Conservation (phyloP, 2,113 vertebrate species). For the Strix aluco region DNA sequence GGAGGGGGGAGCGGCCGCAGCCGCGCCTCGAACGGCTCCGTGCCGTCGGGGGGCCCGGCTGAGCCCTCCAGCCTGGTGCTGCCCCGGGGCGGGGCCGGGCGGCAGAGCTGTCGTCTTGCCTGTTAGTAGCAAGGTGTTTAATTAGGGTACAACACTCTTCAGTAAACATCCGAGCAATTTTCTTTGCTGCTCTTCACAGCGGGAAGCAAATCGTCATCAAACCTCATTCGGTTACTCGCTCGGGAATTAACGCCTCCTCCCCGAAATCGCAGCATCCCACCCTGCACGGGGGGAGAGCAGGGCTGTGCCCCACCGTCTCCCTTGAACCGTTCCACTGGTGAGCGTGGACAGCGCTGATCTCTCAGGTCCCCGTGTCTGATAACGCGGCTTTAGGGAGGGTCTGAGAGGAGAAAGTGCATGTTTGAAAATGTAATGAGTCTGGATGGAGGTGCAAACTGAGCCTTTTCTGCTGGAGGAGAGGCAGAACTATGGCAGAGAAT, state of each 20-base stretch:
- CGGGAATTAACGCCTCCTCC: neutral
- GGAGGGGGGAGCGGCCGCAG: neutral
- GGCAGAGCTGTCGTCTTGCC: neutral
- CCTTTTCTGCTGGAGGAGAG: neutral
- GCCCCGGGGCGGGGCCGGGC: neutral
- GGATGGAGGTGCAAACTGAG: neutral
- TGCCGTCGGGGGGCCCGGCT: neutral
- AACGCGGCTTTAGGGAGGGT: neutral
- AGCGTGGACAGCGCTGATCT: neutral
- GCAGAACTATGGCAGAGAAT: neutral
- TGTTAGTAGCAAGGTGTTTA: accelerated
- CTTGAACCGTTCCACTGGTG: neutral
- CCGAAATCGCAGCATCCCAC: neutral
- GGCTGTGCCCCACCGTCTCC: neutral
- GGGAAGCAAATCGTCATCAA: neutral
- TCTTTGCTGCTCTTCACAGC: neutral
- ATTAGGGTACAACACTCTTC: accelerated
- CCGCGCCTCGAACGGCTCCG: neutral
- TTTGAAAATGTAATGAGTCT: neutral
- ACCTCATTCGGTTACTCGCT: accelerated
- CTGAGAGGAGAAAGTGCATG: neutral
- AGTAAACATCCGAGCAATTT: neutral
- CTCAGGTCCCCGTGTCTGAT: neutral
- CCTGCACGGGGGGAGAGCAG: neutral
- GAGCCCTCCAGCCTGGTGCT: neutral